phyloP scores from a whole-genome alignment of 2,113 vertebrate genomes.

The Cichladusa arquata region DNA sequence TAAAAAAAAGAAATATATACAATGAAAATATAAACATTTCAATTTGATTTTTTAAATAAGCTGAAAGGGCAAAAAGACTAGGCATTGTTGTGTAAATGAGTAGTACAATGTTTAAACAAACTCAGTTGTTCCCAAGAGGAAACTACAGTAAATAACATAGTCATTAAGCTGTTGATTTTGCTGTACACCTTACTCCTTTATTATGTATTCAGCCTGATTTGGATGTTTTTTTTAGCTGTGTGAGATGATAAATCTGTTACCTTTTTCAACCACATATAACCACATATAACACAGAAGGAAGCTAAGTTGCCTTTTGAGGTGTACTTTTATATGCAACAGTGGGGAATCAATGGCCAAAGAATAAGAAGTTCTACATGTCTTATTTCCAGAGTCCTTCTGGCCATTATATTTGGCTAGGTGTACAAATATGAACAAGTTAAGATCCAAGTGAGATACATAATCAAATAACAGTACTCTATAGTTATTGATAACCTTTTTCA shows the following conservation, averaged over 20 bases:
- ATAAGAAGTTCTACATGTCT: neutral
- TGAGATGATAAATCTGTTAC: neutral
- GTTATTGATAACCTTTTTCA: neutral
- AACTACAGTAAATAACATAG: accelerated
- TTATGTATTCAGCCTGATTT: neutral
- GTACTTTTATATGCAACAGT: neutral
- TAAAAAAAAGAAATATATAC: neutral
- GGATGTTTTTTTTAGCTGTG: neutral
- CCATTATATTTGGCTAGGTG: neutral
- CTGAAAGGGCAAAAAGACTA: neutral
- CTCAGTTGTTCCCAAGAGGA: neutral
- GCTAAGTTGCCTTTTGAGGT: too few relatives aligned
- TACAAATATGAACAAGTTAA: neutral
- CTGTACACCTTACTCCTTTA: neutral
- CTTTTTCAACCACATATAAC: neutral
- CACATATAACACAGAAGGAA: neutral
- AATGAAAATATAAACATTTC: neutral
- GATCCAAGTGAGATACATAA: neutral
- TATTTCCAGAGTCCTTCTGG: neutral
- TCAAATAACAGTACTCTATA: neutral
- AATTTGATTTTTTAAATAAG: neutral
- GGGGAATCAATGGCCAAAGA: neutral
- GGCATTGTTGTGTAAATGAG: neutral
- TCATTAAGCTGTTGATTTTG: neutral
- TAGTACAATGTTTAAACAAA: neutral